phyloP scores from a whole-genome alignment of 2,888 invertebrate species.

The Himalopsyche anomala region DNA sequence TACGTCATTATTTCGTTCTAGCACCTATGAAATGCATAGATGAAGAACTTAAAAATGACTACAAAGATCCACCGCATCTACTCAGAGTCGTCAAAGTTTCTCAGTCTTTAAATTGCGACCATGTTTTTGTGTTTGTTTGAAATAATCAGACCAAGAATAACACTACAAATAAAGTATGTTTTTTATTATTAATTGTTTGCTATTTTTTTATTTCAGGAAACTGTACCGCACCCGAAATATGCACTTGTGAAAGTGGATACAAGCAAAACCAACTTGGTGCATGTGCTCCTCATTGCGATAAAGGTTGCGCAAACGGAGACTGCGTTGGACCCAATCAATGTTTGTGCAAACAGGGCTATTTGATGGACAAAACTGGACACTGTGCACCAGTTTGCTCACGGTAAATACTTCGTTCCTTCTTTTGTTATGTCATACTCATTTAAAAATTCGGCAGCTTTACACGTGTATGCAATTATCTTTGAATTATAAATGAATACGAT shows the following conservation, averaged over 20 bases:
- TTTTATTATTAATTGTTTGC: not conserved
- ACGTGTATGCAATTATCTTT: too few relatives aligned
- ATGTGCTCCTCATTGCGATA: constrained; percentile 70
- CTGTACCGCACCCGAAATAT: constrained; percentile 77
- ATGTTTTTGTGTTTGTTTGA: not conserved
- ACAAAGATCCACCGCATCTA: too few relatives aligned
- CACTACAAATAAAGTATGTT: too few relatives aligned
- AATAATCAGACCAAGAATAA: too few relatives aligned
- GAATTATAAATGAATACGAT: too few relatives aligned
- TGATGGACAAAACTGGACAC: constrained; percentile 52
- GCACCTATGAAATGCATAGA: too few relatives aligned
- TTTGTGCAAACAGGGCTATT: constrained; percentile 71
- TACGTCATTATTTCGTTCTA: too few relatives aligned
- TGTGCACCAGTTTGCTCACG: constrained; percentile 70
- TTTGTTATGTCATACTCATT: too few relatives aligned
- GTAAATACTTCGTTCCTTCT: constrained; percentile 67
- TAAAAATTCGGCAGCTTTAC: not conserved
- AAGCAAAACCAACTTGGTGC: constrained; percentile 68
- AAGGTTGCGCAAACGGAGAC: constrained; percentile 74
- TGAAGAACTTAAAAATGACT: too few relatives aligned
- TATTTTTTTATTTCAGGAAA: constrained; percentile 68
- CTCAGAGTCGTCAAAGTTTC: too few relatives aligned
- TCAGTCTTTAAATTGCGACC: not conserved
- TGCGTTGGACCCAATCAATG: constrained; percentile 77
- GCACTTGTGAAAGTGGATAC: constrained; percentile 78